phyloP scores from a whole-genome alignment of 2,888 invertebrate species.

The Cotesia congregata region DNA sequence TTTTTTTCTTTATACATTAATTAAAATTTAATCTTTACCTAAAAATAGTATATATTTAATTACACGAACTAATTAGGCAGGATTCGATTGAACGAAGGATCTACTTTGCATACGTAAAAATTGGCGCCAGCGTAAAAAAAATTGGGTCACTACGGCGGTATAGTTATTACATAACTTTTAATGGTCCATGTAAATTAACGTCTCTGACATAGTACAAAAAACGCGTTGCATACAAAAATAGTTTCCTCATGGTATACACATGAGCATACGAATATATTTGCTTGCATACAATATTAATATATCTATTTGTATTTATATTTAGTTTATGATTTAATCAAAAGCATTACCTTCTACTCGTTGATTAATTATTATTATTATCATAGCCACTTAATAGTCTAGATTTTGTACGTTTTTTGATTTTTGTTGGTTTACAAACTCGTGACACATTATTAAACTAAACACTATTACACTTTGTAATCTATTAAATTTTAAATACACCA shows the following conservation, averaged over 20 bases:
- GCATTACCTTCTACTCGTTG: too few relatives aligned
- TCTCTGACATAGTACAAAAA: neutral
- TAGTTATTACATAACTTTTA: constrained; percentile 12
- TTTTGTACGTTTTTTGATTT: too few relatives aligned
- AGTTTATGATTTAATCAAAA: too few relatives aligned
- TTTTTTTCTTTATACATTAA: too few relatives aligned
- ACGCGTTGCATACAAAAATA: neutral
- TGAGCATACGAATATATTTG: neutral
- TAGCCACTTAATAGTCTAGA: too few relatives aligned
- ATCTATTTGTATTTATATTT: too few relatives aligned
- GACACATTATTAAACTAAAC: too few relatives aligned
- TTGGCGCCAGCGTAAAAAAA: constrained; percentile 15
- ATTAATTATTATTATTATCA: too few relatives aligned
- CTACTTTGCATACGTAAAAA: constrained; percentile 14
- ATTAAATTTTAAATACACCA: too few relatives aligned
- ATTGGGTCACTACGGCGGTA: constrained; percentile 14
- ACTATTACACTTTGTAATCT: too few relatives aligned
- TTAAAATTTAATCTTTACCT: neutral
- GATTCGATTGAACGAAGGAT: constrained; percentile 5
- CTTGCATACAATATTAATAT: too few relatives aligned
- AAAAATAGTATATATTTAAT: neutral
- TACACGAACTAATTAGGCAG: neutral
- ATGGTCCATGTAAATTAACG: constrained; percentile 21
- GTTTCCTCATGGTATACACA: neutral
- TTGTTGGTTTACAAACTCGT: too few relatives aligned